Conservation (phyloP, 2,888 invertebrate species). For the Myopa testacea region DNA sequence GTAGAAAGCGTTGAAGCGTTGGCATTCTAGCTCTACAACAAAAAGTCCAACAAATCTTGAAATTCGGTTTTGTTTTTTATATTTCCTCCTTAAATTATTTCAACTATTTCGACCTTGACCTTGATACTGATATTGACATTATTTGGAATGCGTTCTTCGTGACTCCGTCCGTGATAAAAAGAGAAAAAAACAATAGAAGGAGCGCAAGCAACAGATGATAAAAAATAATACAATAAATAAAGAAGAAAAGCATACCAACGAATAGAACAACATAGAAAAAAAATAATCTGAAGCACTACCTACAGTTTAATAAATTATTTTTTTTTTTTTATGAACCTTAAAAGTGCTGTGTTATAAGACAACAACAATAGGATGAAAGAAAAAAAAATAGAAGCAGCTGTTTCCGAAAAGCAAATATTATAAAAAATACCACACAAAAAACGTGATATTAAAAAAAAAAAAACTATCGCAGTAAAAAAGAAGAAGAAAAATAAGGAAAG, state of each 20-base stretch:
- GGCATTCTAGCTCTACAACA: no score
- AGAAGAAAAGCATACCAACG: no score
- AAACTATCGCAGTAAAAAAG: no score
- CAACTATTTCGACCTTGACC: slow-evolving; percentile 10
- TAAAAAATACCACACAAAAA: neutral
- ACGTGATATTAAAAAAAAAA: no score
- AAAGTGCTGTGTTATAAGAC: neutral
- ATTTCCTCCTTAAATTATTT: neutral
- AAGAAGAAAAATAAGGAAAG: no score
- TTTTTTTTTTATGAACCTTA: neutral
- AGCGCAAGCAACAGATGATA: neutral
- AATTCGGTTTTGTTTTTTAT: neutral
- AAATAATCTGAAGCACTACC: neutral
- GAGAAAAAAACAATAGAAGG: neutral
- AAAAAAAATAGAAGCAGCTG: neutral
- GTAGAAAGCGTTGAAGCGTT: neutral
- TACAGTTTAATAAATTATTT: neutral
- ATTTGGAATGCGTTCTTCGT: neutral
- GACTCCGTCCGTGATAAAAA: neutral
- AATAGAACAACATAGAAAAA: neutral
- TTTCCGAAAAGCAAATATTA: neutral
- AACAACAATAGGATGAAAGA: neutral
- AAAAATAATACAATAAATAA: no score
- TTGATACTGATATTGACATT: neutral
- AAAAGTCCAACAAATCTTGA: no score